Percentiles rank a stretch among this genome's conserved stretches.
Evolutionary conservation across 2,113 vertebrate genomes (phyloP).

Genomic region (Heterotilapia buettikoferi): DNA sequence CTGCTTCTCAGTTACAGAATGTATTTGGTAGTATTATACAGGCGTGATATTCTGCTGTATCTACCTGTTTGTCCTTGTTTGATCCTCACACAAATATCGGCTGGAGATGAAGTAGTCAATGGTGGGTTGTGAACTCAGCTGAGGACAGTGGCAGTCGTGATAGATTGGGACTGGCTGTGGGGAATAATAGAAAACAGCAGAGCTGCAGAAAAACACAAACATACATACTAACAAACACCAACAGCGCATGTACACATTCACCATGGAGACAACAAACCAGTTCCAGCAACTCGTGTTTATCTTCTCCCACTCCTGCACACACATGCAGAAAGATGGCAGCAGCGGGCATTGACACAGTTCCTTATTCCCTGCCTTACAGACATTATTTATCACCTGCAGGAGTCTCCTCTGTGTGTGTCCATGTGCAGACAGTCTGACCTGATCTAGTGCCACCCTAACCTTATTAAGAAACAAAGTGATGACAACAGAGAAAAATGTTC

Average conservation of each 20-base stretch:
- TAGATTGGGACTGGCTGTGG: slow-evolving; percentile 32
- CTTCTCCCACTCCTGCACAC: slow-evolving; percentile 30
- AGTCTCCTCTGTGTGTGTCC: slow-evolving; percentile 16
- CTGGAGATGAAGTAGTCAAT: slow-evolving; percentile 9
- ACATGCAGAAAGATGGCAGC: slow-evolving; percentile 39
- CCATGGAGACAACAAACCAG: slow-evolving; percentile 29
- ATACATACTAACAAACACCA: neutral
- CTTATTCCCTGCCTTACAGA: slow-evolving; percentile 38
- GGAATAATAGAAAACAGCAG: slow-evolving; percentile 40
- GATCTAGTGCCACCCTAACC: slow-evolving; percentile 47
- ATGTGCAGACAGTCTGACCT: slow-evolving; percentile 8
- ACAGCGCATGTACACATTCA: neutral
- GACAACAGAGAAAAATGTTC: slow-evolving; percentile 40
- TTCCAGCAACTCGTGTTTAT: slow-evolving; percentile 45
- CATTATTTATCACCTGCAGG: slow-evolving; percentile 63
- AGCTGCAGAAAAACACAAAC: neutral
- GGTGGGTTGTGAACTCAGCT: slow-evolving; percentile 22
- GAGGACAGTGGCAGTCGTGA: slow-evolving; percentile 29
- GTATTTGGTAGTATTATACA: neutral
- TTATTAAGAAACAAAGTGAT: slow-evolving; percentile 59
- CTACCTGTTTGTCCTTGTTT: slow-evolving; percentile 1
- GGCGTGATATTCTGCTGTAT: neutral
- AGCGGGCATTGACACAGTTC: slow-evolving; percentile 33
- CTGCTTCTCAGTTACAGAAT: neutral
- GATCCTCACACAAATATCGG: neutral